Base-by-base conservation (phyloP, 2,797 vertebrate species). In the Antrozous pallidus region DNA sequence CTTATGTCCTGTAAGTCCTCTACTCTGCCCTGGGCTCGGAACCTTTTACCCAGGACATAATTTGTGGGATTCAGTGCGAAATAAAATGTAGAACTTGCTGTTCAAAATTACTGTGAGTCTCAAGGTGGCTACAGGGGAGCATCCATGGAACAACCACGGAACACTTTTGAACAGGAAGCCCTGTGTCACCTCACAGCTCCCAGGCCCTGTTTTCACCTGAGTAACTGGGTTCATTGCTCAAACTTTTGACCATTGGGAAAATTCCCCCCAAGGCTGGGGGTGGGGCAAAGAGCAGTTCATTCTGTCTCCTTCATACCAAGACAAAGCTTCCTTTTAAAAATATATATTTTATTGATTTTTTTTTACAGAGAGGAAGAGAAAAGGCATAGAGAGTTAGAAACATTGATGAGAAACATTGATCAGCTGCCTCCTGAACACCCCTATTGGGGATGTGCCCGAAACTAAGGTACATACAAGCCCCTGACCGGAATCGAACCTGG, bases 91-190 rank as follows among this genome's bases (percentile, higher is more conserved):
- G n/a, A 73, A 13, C 74, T 31, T 5, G 17, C 90, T 74, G 20
- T 81, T 84, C n/a, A 78, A 69, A 77, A 85, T 36, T 47, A 79
- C 54, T 65, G 82, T 75, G 54, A 86, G 69, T 88, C 90, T 94
- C 40, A 87, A 70, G 71, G 86, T 63, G n/a, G 40, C 3, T 18
- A 56, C 6, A 85, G 67, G 49, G 90, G 71, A 56, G 45, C 51
- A 51, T 22, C 54, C 36, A 84, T 49, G n/a, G 42, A 45, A 56
- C 36, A 84, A 45, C 33, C 4, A 1, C 16, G 56, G 61, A 24
- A 56, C 40, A 6, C 38, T 87, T 91, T 42, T 28, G n/a, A 88
- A 36, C 51, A 51, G 6, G 28, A 26, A 80, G 40, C 61, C 51
- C 31, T 18, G 4, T 42, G 2, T 13, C 20, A 38, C 7, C 26